Conservation (phyloP, 2,888 invertebrate genomes). For the Cephus sareptanus region DNA sequence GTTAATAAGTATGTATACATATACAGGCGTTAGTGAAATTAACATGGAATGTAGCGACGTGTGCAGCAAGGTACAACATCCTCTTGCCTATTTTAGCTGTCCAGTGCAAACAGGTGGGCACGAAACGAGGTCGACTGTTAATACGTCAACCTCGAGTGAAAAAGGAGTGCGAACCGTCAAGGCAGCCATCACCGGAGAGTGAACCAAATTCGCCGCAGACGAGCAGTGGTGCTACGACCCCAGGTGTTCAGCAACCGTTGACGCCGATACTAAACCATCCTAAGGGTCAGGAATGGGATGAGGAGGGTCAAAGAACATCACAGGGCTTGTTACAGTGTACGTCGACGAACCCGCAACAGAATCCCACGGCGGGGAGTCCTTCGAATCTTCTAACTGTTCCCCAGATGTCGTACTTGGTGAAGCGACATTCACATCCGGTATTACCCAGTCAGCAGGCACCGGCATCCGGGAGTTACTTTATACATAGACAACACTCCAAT, state of each 20-base stretch:
- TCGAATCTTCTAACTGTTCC: slow-evolving; percentile 71
- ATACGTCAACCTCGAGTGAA: slow-evolving; percentile 77
- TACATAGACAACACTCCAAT: slow-evolving; percentile 70
- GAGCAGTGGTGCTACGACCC: slow-evolving; percentile 20
- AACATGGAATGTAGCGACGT: neutral
- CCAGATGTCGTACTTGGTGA: slow-evolving; percentile 70
- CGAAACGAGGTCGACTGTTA: slow-evolving; percentile 73
- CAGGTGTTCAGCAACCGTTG: slow-evolving; percentile 57
- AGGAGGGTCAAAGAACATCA: slow-evolving; percentile 34
- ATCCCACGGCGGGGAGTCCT: slow-evolving; percentile 68
- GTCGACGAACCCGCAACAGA: slow-evolving; percentile 68
- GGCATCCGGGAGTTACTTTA: slow-evolving; percentile 49
- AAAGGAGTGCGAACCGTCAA: slow-evolving; percentile 70
- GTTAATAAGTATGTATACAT: neutral
- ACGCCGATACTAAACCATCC: slow-evolving; percentile 61
- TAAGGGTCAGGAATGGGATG: slow-evolving; percentile 40
- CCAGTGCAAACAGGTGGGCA: slow-evolving; percentile 65
- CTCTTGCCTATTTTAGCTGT: slow-evolving; percentile 28
- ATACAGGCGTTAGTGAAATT: neutral
- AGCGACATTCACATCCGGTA: slow-evolving; percentile 77
- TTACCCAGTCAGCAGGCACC: slow-evolving; percentile 70
- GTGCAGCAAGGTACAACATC: neutral
- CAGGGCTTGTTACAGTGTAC: slow-evolving; percentile 21
- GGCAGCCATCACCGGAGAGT: slow-evolving; percentile 63
- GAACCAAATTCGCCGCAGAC: slow-evolving; percentile 58